Conservation (phyloP, 2,113 vertebrate species). For the Lepus timidus region DNA sequence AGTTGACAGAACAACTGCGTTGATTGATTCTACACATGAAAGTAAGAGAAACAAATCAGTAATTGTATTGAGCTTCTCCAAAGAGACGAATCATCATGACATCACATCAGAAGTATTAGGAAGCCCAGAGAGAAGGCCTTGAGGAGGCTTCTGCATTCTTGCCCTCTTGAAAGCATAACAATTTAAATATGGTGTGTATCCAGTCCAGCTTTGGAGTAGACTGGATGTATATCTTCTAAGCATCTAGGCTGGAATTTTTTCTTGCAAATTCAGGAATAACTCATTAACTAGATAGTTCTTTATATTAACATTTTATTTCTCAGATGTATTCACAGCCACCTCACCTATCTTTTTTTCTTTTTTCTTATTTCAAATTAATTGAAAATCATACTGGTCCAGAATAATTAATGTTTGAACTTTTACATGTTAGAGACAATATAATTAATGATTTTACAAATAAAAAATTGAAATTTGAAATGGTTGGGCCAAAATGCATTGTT, state of each 20-base stretch:
- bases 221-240: background rate
- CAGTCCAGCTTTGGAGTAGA: background rate
- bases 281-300: background rate
- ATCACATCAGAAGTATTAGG: background rate
- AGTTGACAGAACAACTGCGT: background rate
- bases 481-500: background rate
- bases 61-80: background rate
- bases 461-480: background rate
- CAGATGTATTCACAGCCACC: background rate
- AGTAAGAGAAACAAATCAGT: background rate
- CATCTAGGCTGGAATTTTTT: background rate
- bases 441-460: slow-evolving; percentile 20
- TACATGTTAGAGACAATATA: background rate
- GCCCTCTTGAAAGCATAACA: background rate
- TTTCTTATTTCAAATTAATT: background rate
- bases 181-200: background rate
- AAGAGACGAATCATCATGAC: background rate
- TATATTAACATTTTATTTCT: background rate
- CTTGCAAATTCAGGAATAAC: background rate
- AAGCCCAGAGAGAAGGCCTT: background rate
- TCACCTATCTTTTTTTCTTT: background rate
- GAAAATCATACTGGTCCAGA: background rate
- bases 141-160: background rate
- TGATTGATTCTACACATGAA: background rate
- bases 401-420: background rate